Evolutionary conservation across 1,140 invertebrate genomes (phyloP).

Genomic region (Sinella curviseta): DNA sequence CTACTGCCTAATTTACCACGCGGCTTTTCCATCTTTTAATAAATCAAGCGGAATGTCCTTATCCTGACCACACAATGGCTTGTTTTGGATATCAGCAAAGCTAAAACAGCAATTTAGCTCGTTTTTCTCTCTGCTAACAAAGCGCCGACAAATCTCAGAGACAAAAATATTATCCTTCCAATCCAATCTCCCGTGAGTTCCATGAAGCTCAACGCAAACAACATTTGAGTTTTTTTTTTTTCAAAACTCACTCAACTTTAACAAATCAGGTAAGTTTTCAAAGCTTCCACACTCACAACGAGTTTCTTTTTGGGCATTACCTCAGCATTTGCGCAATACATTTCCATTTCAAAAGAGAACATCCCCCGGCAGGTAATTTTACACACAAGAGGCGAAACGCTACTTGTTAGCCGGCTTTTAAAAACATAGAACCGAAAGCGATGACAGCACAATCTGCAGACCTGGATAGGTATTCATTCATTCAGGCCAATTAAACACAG

Average conservation of each 20-base stretch:
- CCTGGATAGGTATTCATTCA: background rate
- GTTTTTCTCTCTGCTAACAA: background rate
- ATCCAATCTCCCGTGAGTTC: background rate
- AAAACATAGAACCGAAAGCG: too few species aligned
- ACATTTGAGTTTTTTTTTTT: background rate
- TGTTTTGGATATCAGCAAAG: background rate
- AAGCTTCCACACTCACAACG: too few species aligned
- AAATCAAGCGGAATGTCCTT: constrained; percentile 21
- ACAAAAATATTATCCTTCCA: background rate
- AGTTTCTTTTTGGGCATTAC: too few species aligned
- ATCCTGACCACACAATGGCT: constrained; percentile 25
- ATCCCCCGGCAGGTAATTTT: too few species aligned
- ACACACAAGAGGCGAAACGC: too few species aligned
- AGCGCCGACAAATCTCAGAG: constrained; percentile 9
- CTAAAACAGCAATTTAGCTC: background rate
- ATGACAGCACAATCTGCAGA: too few species aligned
- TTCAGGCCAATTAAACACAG: constrained; percentile 18
- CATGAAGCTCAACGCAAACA: background rate
- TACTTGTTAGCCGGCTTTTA: too few species aligned
- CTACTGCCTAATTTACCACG: background rate
- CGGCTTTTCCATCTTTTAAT: background rate
- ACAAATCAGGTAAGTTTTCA: too few species aligned
- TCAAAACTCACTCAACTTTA: too few species aligned
- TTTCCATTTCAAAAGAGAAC: too few species aligned
- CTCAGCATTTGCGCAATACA: too few species aligned